These are phyloP conservation scores for Mobula birostris DNA, from an alignment of 2,113 vertebrate genomes.

Conservation along the genomic window DNA sequence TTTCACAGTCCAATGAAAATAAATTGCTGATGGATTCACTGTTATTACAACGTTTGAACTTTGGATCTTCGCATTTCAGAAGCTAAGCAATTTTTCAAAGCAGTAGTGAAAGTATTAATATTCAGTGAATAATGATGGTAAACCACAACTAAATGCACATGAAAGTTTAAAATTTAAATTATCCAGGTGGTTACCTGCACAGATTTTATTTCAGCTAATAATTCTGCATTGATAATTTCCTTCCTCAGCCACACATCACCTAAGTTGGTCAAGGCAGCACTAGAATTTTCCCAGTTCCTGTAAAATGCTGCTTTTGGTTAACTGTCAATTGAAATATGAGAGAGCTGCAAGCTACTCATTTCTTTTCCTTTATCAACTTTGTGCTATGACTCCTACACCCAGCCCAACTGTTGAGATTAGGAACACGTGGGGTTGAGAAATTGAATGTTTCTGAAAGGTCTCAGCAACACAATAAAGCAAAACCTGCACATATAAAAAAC, in stretches of 20 bases:
- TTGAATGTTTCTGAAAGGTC: not conserved
- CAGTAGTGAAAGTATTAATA: not conserved
- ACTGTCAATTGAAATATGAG: not conserved
- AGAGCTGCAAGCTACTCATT: too few relatives aligned
- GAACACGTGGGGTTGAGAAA: not conserved
- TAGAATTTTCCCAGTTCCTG: not conserved
- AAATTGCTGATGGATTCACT: not conserved
- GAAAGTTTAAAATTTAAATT: not conserved
- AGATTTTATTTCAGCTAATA: not conserved
- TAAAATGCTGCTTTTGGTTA: not conserved
- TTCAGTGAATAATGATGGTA: not conserved
- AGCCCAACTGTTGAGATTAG: not conserved
- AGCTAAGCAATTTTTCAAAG: not conserved
- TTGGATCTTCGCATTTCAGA: not conserved
- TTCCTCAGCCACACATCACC: not conserved
- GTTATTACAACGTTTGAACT: conserved; percentile 10
- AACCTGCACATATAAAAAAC: not conserved
- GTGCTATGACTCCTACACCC: not conserved
- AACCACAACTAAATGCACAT: not conserved
- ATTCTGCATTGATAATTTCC: not conserved
- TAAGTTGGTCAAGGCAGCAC: not conserved
- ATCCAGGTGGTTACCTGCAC: not conserved
- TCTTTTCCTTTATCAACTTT: not conserved
- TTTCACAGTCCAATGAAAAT: not conserved
- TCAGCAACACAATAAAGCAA: not conserved